Percentiles rank a stretch among this genome's conserved stretches.
Evolutionary conservation across 2,888 invertebrate species (phyloP).

Genomic region (Melitaea athalia): DNA sequence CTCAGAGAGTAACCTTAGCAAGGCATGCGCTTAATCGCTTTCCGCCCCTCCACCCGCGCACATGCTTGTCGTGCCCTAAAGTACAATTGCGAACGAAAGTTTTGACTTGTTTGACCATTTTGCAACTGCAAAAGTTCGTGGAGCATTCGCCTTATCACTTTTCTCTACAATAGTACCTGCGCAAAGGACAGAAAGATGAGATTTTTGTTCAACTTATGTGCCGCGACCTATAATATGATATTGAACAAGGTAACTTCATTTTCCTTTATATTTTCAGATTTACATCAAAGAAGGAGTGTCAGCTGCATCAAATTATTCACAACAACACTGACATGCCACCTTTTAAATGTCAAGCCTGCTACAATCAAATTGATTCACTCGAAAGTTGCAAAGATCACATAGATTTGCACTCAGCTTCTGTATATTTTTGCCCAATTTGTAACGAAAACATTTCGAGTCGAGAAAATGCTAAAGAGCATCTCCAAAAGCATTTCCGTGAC

Average conservation of each 20-base stretch:
- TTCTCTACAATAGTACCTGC: too few species aligned
- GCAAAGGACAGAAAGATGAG: too few species aligned
- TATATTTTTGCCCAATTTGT: constrained; percentile 70
- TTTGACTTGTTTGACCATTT: too few species aligned
- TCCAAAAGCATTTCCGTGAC: constrained; percentile 64
- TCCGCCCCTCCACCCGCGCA: too few species aligned
- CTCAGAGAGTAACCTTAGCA: too few species aligned
- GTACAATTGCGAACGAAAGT: too few species aligned
- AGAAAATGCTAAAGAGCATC: constrained; percentile 55
- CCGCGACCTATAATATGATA: not conserved
- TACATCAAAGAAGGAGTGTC: constrained; percentile 60
- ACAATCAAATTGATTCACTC: constrained; percentile 51
- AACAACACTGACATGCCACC: constrained; percentile 59
- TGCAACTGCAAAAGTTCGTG: too few species aligned
- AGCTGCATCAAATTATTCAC: constrained; percentile 63
- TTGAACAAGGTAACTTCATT: not conserved
- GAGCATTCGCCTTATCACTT: too few species aligned
- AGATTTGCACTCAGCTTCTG: constrained; percentile 58
- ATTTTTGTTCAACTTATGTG: too few species aligned
- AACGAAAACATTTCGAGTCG: constrained; percentile 54
- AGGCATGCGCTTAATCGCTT: too few species aligned
- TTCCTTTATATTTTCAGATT: constrained; percentile 53
- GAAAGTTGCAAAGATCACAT: constrained; percentile 66
- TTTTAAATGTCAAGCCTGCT: constrained; percentile 61
- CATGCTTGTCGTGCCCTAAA: too few species aligned